A percentile compares a stretch with the other conserved stretches of the same genome.
These are phyloP conservation scores for Astyanax mexicanus DNA, from an alignment of 2,797 vertebrate genomes.

Conservation along the genomic window DNA sequence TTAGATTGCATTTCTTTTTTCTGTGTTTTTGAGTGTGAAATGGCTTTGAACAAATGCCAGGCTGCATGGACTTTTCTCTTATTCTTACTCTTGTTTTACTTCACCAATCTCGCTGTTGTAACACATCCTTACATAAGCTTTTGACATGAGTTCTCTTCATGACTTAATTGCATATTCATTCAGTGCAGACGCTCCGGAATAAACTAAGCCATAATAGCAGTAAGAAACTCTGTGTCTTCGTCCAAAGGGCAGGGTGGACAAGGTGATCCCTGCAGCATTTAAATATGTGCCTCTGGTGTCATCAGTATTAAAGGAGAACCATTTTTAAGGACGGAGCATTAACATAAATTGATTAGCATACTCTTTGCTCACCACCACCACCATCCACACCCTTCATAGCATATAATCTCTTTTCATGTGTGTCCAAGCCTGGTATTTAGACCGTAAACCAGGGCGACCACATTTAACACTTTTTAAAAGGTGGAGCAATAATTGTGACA, in stretches of 20 bases:
- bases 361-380: not conserved
- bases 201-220: not conserved
- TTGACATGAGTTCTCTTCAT: not conserved
- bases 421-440: not conserved
- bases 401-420: not conserved
- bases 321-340: constrained; percentile 6
- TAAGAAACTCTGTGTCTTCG: not conserved
- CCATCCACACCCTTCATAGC: too few relatives aligned
- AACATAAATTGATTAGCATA: constrained; percentile 13
- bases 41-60: not conserved
- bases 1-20: not conserved
- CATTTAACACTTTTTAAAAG: constrained; percentile 12
- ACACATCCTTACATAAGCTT: constrained; percentile 5
- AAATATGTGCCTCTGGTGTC: not conserved
- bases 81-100: not conserved
- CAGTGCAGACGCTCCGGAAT: not conserved
- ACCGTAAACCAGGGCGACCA: constrained; percentile 20
- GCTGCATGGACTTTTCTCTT: not conserved
- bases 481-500: not conserved
- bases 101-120: not conserved
- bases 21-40: not conserved
- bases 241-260: not conserved
- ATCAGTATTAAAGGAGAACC: constrained; percentile 11
- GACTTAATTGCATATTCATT: constrained; percentile 13
- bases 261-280: not conserved